Conservation (phyloP, 2,113 vertebrate genomes). For the Rhabdornis inornatus region DNA sequence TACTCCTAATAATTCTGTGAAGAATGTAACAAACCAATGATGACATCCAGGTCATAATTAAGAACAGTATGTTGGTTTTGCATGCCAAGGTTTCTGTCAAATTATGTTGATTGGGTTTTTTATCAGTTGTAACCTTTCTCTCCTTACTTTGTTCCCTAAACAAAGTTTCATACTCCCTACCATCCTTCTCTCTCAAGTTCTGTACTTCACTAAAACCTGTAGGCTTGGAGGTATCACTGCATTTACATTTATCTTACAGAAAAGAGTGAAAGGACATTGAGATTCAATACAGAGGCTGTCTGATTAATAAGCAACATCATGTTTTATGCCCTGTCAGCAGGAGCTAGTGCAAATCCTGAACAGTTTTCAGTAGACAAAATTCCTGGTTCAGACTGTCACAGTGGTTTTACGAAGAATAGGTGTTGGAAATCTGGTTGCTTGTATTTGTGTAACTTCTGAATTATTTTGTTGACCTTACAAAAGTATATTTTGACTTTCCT, state of each 20-base stretch:
- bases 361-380: not conserved
- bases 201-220: not conserved
- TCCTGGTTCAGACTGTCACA: not conserved
- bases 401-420: not conserved
- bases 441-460: not conserved
- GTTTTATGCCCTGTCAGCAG: not conserved
- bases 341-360: not conserved
- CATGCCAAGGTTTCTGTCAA: not conserved
- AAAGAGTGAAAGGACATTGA: not conserved
- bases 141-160: not conserved
- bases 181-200: not conserved
- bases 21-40: not conserved
- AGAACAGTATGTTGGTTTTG: not conserved
- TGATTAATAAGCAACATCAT: not conserved
- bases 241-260: not conserved
- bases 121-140: not conserved
- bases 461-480: not conserved
- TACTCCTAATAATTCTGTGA: not conserved
- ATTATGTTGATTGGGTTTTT: not conserved
- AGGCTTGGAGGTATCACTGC: not conserved
- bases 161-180: not conserved
- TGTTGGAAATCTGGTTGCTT: not conserved
- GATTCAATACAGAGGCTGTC: accelerated
- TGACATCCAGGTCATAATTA: not conserved
- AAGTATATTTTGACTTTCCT: not conserved